Base-by-base conservation (phyloP, 2,113 vertebrate genomes). In the Apistogramma diplotaenia region DNA sequence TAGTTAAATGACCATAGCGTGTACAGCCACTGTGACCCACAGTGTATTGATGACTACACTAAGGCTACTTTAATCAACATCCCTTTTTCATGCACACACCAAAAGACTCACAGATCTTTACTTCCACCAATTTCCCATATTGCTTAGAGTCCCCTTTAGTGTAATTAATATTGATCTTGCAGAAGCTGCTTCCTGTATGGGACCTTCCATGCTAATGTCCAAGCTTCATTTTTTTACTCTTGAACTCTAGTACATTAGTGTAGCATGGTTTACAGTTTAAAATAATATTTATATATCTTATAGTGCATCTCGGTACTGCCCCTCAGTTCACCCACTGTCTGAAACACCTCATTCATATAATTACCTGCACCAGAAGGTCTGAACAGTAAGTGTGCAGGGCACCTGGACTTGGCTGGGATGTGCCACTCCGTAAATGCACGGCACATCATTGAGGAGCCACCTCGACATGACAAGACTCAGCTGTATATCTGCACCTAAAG, bases 21-120 rank as follows among this genome's bases (percentile, higher is more conserved):
- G 70, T 61, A 82, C 60, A 33, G 46, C 67, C 29, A 77, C 76
- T 46, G 76, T 70, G 37, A 83, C 33, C 19, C 58, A 19, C 23
- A 12, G 29, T 55, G 53, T 88, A 86, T 88, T 89, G 79, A 87
- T 87, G 35, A 55, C 76, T 78, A 61, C 27, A 40, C 35, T 5
- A 3, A 58, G 70, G 5, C 57, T 43, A 72, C 25, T 57, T 79
- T 67, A 81, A 84, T 84, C 61, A 85, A 57, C n/a, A 56, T 23
- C 56, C 49, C 29, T 10, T 31, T 8, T 2, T 46, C 27, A 29
- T 3, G 3, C 54, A 57, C 74, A 58, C 72, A 65, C 57, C 56
- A 58, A 78, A 70, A 57, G 53, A 59, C 54, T 40, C 43, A 59
- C 27, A 33, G 3, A 62, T 21, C 3, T 4, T 25, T 49, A 74